Conservation (phyloP, 2,113 vertebrate species). For the Hemibagrus wyckioides region DNA sequence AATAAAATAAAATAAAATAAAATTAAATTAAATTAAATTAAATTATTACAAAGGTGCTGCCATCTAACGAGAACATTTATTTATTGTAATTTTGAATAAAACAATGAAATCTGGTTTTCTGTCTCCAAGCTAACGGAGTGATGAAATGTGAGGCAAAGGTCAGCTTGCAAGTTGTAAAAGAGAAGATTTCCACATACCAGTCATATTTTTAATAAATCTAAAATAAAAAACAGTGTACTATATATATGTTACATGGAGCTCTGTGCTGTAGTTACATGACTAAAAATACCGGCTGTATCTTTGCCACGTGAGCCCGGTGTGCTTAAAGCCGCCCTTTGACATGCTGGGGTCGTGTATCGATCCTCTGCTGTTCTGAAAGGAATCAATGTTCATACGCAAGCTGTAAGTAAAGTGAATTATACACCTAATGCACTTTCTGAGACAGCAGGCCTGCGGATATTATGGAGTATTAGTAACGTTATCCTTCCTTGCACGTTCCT, state of each 20-base stretch:
- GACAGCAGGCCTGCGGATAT: not conserved
- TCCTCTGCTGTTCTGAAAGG: not conserved
- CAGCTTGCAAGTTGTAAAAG: not conserved
- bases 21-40: no score
- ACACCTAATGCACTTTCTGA: not conserved
- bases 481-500: not conserved
- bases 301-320: slow-evolving; percentile 9
- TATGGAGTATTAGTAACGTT: not conserved
- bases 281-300: slow-evolving; percentile 41
- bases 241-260: slow-evolving; percentile 2
- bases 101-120: not conserved
- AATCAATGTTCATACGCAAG: not conserved
- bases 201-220: not conserved
- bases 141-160: slow-evolving; percentile 12
- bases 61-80: not conserved
- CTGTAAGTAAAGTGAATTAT: not conserved
- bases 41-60: no score
- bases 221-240: not conserved
- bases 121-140: not conserved
- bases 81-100: not conserved
- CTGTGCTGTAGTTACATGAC: slow-evolving; percentile 24
- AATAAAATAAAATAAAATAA: no score
- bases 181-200: not conserved
- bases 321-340: slow-evolving; percentile 34
- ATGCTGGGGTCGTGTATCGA: slow-evolving; percentile 1